Evolutionary conservation across 2,113 vertebrate genomes (phyloP).

Genomic region (Chrysemys picta): DNA sequence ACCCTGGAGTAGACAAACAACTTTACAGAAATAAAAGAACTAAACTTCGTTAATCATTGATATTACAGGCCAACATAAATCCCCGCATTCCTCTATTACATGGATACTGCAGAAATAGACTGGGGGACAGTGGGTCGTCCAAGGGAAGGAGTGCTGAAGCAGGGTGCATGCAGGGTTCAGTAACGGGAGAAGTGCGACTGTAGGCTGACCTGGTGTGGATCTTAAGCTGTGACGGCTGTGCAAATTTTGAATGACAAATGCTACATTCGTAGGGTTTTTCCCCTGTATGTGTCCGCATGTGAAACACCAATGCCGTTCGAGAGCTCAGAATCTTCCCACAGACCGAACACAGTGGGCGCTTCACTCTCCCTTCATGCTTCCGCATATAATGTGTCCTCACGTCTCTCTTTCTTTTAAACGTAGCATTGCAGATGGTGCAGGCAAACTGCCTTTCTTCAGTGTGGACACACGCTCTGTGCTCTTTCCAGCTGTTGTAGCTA

Average conservation of each 20-base stretch:
- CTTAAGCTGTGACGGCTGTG: conserved; percentile 78
- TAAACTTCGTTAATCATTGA: background rate
- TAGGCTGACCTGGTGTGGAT: conserved; percentile 76
- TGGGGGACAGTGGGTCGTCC: background rate
- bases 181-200: rapidly evolving
- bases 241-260: conserved; percentile 63
- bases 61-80: rapidly evolving
- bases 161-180: rapidly evolving
- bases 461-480: conserved; percentile 72
- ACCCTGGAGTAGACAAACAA: background rate
- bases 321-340: conserved; percentile 79
- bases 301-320: conserved; percentile 68
- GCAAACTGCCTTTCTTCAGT: conserved; percentile 72
- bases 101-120: background rate
- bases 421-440: conserved; percentile 69
- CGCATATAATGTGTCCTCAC: conserved; percentile 59
- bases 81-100: rapidly evolving
- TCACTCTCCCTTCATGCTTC: conserved; percentile 75
- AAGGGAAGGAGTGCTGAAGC: background rate
- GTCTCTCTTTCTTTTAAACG: conserved; percentile 75
- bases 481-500: conserved; percentile 71
- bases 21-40: background rate
- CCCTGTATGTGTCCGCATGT: conserved; percentile 76
- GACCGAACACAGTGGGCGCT: conserved; percentile 72
- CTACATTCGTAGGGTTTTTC: conserved; percentile 74